Percentiles rank a stretch among this genome's conserved stretches.
These are phyloP conservation scores for Sycobia sp. DNA, from an alignment of 1,140 invertebrate species.

Conservation along the genomic window DNA sequence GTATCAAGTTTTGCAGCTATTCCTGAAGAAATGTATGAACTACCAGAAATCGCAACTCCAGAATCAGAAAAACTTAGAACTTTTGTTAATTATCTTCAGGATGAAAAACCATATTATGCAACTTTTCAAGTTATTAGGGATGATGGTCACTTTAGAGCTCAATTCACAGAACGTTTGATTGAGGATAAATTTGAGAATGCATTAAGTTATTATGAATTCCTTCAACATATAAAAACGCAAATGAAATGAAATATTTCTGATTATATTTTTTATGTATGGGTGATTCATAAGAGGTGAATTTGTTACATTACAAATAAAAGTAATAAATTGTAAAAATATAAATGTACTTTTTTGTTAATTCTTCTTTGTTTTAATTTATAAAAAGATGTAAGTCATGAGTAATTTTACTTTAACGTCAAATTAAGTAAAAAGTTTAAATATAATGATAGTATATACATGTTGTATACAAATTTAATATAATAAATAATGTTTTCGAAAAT, in stretches of 20 bases:
- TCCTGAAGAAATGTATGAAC: conserved; percentile 70
- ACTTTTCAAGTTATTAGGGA: conserved; percentile 88
- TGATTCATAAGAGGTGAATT: conserved; percentile 27
- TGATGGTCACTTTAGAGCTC: conserved; percentile 79
- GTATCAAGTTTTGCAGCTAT: conserved; percentile 67
- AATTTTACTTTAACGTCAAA: conserved; percentile 15
- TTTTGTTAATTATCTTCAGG: conserved; percentile 85
- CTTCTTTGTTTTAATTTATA: conserved; percentile 23
- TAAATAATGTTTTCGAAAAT: conserved; percentile 33
- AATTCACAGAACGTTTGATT: conserved; percentile 88
- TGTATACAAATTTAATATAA: conserved; percentile 33
- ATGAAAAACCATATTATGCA: conserved; percentile 79
- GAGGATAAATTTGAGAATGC: conserved; percentile 94
- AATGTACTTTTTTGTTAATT: conserved; percentile 27
- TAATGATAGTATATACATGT: conserved; percentile 30
- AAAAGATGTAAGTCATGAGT: conserved; percentile 20
- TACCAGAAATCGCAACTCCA: conserved; percentile 79
- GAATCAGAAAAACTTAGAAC: conserved; percentile 77
- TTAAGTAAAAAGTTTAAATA: conserved; percentile 13
- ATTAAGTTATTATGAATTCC: conserved; percentile 96
- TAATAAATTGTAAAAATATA: conserved; percentile 31
- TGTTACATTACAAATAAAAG: conserved; percentile 29
- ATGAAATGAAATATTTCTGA: conserved; percentile 70
- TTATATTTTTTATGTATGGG: conserved; percentile 33
- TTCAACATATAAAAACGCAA: conserved; percentile 93